These are phyloP conservation scores for Meiosimyza platycephala DNA, from an alignment of 2,888 invertebrate genomes.

Conservation along the genomic window DNA sequence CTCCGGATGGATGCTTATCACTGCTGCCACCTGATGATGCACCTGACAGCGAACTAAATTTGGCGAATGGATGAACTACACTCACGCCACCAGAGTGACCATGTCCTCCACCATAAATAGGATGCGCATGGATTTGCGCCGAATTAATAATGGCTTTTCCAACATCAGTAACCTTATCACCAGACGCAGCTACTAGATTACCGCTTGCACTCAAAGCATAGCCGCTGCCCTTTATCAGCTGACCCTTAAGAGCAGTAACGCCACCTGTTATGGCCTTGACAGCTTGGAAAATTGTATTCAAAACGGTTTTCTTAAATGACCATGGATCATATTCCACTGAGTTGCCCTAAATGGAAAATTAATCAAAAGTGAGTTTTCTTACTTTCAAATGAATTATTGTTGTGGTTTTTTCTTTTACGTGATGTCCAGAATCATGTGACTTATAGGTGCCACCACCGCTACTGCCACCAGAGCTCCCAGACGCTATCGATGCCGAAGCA, in stretches of 20 bases:
- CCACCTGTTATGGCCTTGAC: slow-evolving; percentile 90
- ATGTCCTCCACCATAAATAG: slow-evolving; percentile 51
- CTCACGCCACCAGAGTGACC: slow-evolving; percentile 50
- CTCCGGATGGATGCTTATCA: slow-evolving; percentile 46
- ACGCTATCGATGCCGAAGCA: slow-evolving; percentile 66
- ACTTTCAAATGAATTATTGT: neutral
- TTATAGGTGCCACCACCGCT: slow-evolving; percentile 56
- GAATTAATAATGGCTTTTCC: slow-evolving; percentile 84
- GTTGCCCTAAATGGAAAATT: slow-evolving; percentile 54
- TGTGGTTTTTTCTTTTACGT: slow-evolving; percentile 47
- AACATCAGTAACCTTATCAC: slow-evolving; percentile 82
- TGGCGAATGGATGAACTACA: slow-evolving; percentile 59
- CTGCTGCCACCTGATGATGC: slow-evolving; percentile 63
- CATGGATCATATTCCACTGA: slow-evolving; percentile 74
- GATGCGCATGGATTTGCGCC: slow-evolving; percentile 73
- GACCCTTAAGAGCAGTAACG: slow-evolving; percentile 87
- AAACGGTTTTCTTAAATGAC: slow-evolving; percentile 84
- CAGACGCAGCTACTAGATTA: slow-evolving; percentile 78
- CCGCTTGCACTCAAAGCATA: slow-evolving; percentile 74
- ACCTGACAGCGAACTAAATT: slow-evolving; percentile 61
- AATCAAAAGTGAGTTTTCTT: slow-evolving; percentile 9
- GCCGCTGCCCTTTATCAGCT: slow-evolving; percentile 87
- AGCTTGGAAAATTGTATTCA: slow-evolving; percentile 86
- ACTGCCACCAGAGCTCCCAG: slow-evolving; percentile 64
- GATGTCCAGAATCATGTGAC: slow-evolving; percentile 53